These are phyloP conservation scores for Rhodinocichla rosea DNA, from an alignment of 2,113 vertebrate genomes.

Conservation along the genomic window DNA sequence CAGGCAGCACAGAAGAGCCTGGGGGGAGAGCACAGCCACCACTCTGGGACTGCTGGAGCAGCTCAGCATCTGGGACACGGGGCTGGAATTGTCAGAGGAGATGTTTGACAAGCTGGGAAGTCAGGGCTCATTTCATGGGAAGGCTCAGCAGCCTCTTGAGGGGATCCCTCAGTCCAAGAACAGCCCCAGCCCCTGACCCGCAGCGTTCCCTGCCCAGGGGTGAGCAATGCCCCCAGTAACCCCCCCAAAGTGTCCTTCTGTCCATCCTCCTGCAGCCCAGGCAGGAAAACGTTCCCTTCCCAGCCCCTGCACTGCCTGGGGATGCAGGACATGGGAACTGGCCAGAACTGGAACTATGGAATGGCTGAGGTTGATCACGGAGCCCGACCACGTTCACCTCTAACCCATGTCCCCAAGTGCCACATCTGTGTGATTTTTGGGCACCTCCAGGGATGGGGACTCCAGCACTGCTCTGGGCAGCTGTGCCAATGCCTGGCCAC, in stretches of 20 bases:
- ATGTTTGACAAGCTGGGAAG: neutral
- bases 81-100: neutral
- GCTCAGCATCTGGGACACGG: fast-evolving
- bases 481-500: neutral
- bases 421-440: neutral
- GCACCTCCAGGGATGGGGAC: neutral
- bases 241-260: neutral
- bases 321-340: fast-evolving
- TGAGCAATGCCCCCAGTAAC: fast-evolving
- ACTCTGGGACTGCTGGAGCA: neutral
- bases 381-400: fast-evolving
- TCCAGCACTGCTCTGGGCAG: neutral
- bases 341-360: neutral
- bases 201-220: neutral
- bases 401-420: fast-evolving
- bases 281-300: fast-evolving
- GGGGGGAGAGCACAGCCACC: neutral
- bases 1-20: neutral
- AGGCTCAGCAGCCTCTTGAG: neutral
- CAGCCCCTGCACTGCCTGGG: neutral
- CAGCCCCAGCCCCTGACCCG: neutral
- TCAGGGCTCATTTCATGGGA: neutral
- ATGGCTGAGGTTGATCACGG: fast-evolving
- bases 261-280: neutral
- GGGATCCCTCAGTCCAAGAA: neutral